Conservation (phyloP, 2,113 vertebrate genomes). For the Sebastes fasciatus region DNA sequence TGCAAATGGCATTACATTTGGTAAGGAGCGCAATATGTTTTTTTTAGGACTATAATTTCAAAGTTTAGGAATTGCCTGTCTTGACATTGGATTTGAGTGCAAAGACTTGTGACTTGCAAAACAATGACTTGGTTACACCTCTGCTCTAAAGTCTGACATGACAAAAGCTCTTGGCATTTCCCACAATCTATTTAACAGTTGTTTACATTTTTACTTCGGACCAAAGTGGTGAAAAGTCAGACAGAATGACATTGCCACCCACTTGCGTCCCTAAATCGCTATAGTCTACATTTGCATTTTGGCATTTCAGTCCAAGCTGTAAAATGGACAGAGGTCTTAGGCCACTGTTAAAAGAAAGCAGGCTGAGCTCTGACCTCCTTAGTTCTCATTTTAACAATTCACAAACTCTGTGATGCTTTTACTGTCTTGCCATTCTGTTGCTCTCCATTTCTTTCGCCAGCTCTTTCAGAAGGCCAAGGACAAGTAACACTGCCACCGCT, state of each 20-base stretch:
- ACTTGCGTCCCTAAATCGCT: background rate
- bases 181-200: background rate
- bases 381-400: conserved; percentile 1
- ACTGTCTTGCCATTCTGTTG: conserved; percentile 22
- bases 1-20: no score
- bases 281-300: conserved; percentile 23
- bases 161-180: no score
- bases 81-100: no score
- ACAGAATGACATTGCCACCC: background rate
- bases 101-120: no score
- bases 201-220: background rate
- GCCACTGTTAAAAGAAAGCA: background rate
- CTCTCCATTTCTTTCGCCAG: conserved; percentile 48
- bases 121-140: no score
- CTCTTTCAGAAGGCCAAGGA: conserved; percentile 59
- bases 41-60: no score
- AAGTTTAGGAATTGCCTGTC: no score
- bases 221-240: background rate
- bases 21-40: no score
- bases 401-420: conserved; percentile 17
- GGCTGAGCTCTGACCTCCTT: conserved; percentile 4
- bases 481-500: conserved; percentile 62
- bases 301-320: conserved; percentile 20
- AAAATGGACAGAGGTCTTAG: conserved; percentile 4
- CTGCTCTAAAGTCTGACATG: no score